Base-by-base conservation (phyloP, 2,797 vertebrate genomes). In the Pangasius djambal region DNA sequence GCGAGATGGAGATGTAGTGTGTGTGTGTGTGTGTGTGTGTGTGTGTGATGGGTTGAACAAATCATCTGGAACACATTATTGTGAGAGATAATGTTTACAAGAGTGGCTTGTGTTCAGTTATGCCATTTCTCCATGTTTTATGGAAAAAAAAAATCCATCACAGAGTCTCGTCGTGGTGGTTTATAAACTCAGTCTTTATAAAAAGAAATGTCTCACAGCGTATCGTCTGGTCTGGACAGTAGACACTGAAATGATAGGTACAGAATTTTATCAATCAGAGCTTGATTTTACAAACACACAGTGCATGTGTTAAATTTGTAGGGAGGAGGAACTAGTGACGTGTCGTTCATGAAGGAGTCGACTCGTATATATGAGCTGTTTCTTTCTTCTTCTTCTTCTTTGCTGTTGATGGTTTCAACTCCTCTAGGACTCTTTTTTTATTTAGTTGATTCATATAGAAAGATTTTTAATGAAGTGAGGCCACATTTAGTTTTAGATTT, bases 1-100 rank as follows among this genome's bases (percentile, higher is more conserved):
- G 28, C 2, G 65, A 82, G 81, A 90, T 78, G 69, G 72, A 83
- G 65, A 59, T 70, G 78, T 16, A 34, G 57, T 63, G 74, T 77
- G 44, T 75, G 40, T 86, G 69, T 72, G 84, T 25, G 44, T 65
- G 31, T 61, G 48, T 79, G 44, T 31, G 63, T 69, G 40, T 77
- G 55, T 61, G 72, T 28, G 10, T 12, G 70, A 75, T 75, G 40
- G 40, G 72, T 7, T 44, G 22, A n/a, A 50, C 44, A 77, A 77
- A 77, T 77, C 10, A 13, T 50, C 74, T 77, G 72, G 74, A 77
- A n/a, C 44, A 50, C 74, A 77, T 77, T 55, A 31, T 55, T 18
- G 75, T 78, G 15, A 55, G 28, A 52, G 50, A 78, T 16, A 55
- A 78, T 55, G 28, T 78, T 55, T 44, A 74, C 9, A 40, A 25